Evolutionary conservation across 2,113 vertebrate genomes (phyloP), one percentile per base, ranked within the genome.

Genomic region (Tachysurus vachellii): DNA sequence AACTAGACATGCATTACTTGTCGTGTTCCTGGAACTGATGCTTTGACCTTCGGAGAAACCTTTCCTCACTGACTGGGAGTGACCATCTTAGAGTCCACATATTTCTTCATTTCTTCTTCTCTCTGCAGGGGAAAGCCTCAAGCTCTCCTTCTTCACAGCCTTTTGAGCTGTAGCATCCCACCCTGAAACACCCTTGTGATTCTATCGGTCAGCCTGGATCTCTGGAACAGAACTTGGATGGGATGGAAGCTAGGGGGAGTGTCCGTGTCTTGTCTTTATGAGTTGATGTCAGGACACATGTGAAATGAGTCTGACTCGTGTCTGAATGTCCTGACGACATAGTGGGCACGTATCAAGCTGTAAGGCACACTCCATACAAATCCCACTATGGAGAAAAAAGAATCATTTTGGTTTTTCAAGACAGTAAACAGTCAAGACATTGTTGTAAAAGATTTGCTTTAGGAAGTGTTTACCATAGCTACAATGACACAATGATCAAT

Each of bases 331-430:
- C 93, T 99, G 97, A 90, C 98, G 98, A 95, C 98, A 99, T 94
- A 99, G 95, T 19, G 98, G 98, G 94, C 98, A 99, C 90, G 97
- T 99, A 95, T 99, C 98, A 93, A 99, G 95, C 90, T 99, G 98
- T 97, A 99, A 98, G 97, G 98, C 98, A 98, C 98, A 99, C 94
- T 98, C 97, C 98, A 99, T 99, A 94, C 98, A 99, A 94, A 99
- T 96, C 93, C 98, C 98, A 89, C 98, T 99, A 92, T 89, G 70
- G 87, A 85, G 9, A 76, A 31, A 14, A 70, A 70, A 70, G 3
- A 31, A 70, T 70, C 31, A 28, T 36, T 16, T 70, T 13, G 28
- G 66, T 36, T 36, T 36, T 36, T 36, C 36, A 36, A 36, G 36
- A 36, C 36, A 36, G 36, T 36, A 36, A 36, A 36, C 36, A 36